Percentiles rank a stretch among this genome's conserved stretches.
Conservation (phyloP, 2,888 invertebrate genomes). For the Elegia similella region DNA sequence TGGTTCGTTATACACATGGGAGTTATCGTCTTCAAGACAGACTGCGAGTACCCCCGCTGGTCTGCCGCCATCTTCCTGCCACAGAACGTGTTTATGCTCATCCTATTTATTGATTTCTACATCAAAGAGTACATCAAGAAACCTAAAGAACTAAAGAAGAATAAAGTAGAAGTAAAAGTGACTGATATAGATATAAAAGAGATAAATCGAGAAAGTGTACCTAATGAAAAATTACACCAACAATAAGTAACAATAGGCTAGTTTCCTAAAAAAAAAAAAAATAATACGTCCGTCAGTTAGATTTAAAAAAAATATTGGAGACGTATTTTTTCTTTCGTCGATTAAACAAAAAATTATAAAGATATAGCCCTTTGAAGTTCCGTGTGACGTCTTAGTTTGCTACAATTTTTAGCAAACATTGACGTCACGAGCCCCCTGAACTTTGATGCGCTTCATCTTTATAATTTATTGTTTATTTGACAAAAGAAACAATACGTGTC, state of each 20-base stretch:
- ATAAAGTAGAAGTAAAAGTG: neutral
- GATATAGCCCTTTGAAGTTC: too few relatives aligned
- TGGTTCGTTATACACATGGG: constrained; percentile 79
- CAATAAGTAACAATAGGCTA: neutral
- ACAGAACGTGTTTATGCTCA: constrained; percentile 85
- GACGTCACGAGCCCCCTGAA: too few relatives aligned
- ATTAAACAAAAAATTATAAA: too few relatives aligned
- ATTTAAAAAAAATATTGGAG: too few relatives aligned
- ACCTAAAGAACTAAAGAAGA: constrained; percentile 28
- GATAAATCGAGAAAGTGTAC: neutral
- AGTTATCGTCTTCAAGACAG: constrained; percentile 61
- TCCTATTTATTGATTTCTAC: constrained; percentile 86
- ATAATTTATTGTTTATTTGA: too few relatives aligned
- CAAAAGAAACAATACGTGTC: too few relatives aligned
- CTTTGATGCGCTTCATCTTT: too few relatives aligned
- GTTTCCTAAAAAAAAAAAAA: too few relatives aligned
- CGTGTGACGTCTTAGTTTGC: too few relatives aligned
- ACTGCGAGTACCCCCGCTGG: constrained; percentile 83
- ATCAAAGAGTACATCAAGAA: constrained; percentile 81
- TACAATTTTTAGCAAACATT: too few relatives aligned
- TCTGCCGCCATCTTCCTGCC: constrained; percentile 78
- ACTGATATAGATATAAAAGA: neutral
- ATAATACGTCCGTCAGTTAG: too few relatives aligned
- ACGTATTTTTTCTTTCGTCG: too few relatives aligned
- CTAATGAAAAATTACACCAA: constrained; percentile 1